Evolutionary conservation across 2,888 invertebrate genomes (phyloP).

Genomic region (Vesta saturnalis): DNA sequence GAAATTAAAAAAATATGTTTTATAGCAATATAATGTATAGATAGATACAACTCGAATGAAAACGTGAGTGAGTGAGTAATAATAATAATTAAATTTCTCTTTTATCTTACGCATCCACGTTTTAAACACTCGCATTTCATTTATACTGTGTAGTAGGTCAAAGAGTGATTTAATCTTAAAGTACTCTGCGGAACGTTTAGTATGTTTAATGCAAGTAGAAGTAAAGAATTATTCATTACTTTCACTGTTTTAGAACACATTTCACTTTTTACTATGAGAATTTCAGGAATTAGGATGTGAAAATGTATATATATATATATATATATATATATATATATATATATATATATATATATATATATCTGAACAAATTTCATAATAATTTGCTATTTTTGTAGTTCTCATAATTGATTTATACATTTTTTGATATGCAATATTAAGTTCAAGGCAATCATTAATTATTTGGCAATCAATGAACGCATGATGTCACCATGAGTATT

Average conservation of each 20-base stretch:
- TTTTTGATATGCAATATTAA: background rate
- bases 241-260: background rate
- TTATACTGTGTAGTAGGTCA: constrained; percentile 11
- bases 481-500: background rate
- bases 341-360: no score
- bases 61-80: constrained; percentile 1
- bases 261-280: background rate
- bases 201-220: background rate
- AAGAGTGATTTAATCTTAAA: constrained; percentile 7
- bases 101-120: background rate
- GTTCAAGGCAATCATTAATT: background rate
- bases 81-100: background rate
- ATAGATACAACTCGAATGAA: background rate
- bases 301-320: no score
- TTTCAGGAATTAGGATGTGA: no score
- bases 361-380: no score
- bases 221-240: background rate
- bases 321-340: no score
- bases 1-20: no score
- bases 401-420: no score
- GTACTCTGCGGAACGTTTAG: background rate
- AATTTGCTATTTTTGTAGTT: no score
- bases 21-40: background rate
- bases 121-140: background rate
- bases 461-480: background rate